Evolutionary conservation across 1,140 invertebrate species (phyloP).

Genomic region (Venustaconcha ellipsiformis): DNA sequence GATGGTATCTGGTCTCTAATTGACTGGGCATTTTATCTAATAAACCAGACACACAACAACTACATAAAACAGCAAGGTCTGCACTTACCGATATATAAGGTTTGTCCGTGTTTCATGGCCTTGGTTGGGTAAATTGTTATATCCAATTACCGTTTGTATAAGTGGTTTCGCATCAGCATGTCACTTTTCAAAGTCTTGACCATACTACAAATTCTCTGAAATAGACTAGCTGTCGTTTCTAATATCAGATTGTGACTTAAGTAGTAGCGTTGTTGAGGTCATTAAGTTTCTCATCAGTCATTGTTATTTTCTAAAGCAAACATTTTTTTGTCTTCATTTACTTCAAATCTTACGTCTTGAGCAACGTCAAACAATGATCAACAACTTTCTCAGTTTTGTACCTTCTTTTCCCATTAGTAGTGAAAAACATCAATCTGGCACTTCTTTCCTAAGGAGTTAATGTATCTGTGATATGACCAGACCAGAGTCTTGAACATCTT

Average conservation of each 20-base stretch:
- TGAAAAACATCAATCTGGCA: neutral
- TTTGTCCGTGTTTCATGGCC: constrained; percentile 29
- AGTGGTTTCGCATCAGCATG: neutral
- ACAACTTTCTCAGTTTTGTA: neutral
- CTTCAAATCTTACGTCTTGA: neutral
- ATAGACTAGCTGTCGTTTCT: constrained; percentile 9
- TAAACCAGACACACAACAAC: constrained; percentile 17
- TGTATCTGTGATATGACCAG: neutral
- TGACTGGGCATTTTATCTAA: constrained; percentile 24
- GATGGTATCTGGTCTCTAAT: constrained; percentile 13
- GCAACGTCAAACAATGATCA: neutral
- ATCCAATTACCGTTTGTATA: constrained; percentile 3
- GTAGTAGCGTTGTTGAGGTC: neutral
- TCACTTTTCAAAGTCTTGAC: constrained; percentile 12
- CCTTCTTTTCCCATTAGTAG: neutral
- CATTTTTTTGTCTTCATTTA: neutral
- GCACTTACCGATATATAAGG: constrained; percentile 17
- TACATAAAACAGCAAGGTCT: constrained; percentile 8
- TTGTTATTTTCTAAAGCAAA: neutral
- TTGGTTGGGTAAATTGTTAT: neutral
- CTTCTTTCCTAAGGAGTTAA: neutral
- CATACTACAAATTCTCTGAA: constrained; percentile 7
- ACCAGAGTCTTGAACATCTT: neutral
- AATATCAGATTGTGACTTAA: neutral
- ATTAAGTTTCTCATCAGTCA: neutral